A percentile compares a stretch with the other conserved stretches of the same genome.
phyloP scores from a whole-genome alignment of 2,113 vertebrate genomes.

The Gobius niger region DNA sequence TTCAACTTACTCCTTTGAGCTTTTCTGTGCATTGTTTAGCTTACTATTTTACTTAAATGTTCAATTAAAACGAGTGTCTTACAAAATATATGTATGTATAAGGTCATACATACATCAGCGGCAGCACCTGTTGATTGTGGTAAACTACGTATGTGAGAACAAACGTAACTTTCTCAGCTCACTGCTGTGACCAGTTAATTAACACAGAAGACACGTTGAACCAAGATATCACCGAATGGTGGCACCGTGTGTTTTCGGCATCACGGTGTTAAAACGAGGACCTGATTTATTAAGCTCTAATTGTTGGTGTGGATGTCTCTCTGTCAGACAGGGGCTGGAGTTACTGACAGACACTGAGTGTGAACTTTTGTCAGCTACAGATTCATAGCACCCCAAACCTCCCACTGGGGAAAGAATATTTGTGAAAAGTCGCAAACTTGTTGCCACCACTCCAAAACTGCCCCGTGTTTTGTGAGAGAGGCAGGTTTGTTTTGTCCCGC shows the following conservation, averaged over 20 bases:
- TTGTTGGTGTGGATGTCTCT: slow-evolving; percentile 78
- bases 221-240: slow-evolving; percentile 42
- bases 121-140: neutral
- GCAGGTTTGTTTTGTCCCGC: slow-evolving; percentile 70
- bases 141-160: neutral
- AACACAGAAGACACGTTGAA: slow-evolving; percentile 29
- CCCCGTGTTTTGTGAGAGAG: slow-evolving; percentile 61
- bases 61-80: no score
- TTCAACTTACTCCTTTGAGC: no score
- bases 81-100: no score
- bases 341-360: slow-evolving; percentile 80
- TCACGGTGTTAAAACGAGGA: slow-evolving; percentile 73
- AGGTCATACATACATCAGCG: no score
- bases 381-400: slow-evolving; percentile 57
- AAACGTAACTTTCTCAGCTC: neutral
- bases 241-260: slow-evolving; percentile 41
- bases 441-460: slow-evolving; percentile 74
- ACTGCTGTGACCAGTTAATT: slow-evolving; percentile 31
- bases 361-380: slow-evolving; percentile 79
- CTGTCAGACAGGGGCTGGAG: slow-evolving; percentile 59
- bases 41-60: no score
- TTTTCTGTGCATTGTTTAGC: no score
- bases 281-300: slow-evolving; percentile 81
- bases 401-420: slow-evolving; percentile 69
- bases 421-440: slow-evolving; percentile 75